Percentiles rank a stretch among this genome's conserved stretches.
These are phyloP conservation scores for Escarpia spicata DNA, from an alignment of 2,888 invertebrate species.

Conservation along the genomic window DNA sequence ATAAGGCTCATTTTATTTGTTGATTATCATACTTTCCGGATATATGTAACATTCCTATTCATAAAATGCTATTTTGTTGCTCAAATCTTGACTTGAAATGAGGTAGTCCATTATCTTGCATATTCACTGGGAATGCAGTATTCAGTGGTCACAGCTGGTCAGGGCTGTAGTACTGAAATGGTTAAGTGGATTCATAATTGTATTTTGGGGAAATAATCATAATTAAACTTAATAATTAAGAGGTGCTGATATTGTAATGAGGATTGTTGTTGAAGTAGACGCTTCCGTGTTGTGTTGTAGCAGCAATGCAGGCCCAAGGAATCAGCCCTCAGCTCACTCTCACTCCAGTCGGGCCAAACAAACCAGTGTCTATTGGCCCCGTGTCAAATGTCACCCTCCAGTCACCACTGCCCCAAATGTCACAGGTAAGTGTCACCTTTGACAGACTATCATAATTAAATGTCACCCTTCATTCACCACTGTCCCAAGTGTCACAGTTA, in stretches of 20 bases:
- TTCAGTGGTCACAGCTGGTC: too few relatives aligned
- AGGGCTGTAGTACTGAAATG: too few relatives aligned
- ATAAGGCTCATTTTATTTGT: too few relatives aligned
- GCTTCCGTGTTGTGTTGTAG: background rate
- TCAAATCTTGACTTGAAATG: too few relatives aligned
- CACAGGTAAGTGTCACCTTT: background rate
- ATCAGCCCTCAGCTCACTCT: slow-evolving; percentile 20
- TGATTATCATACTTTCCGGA: too few relatives aligned
- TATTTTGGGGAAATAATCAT: background rate
- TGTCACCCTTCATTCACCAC: too few relatives aligned
- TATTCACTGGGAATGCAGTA: too few relatives aligned
- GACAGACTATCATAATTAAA: background rate
- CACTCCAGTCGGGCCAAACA: background rate
- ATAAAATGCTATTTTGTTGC: too few relatives aligned
- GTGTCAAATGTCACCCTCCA: background rate
- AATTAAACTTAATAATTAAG: background rate
- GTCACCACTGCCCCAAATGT: background rate
- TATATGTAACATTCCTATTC: too few relatives aligned
- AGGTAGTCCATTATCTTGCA: too few relatives aligned
- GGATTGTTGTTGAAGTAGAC: background rate
- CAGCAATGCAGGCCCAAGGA: slow-evolving; percentile 29
- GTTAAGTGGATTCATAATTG: too few relatives aligned
- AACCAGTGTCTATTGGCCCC: background rate
- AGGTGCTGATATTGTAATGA: background rate
- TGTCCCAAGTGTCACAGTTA: too few relatives aligned